A percentile compares a stretch with the other conserved stretches of the same genome.
These are phyloP conservation scores for Microplitis demolitor DNA, from an alignment of 1,140 invertebrate species.

Conservation along the genomic window DNA sequence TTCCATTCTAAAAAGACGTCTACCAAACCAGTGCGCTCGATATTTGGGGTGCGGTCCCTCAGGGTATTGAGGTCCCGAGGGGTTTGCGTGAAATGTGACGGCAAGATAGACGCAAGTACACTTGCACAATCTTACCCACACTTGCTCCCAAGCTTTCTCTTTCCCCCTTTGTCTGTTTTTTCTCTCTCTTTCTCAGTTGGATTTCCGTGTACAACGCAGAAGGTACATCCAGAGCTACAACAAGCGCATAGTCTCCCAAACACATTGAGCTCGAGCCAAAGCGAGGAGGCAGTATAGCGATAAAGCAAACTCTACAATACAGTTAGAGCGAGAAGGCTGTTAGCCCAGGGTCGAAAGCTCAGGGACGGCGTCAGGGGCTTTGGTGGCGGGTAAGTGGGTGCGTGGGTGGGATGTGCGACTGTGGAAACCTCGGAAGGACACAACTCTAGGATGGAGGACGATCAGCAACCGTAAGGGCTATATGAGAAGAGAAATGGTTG, in stretches of 20 bases:
- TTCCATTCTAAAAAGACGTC: conserved; percentile 9
- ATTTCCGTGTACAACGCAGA: too few relatives aligned
- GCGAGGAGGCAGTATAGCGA: conserved; percentile 11
- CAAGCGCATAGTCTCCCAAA: too few relatives aligned
- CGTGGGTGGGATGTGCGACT: conserved; percentile 14
- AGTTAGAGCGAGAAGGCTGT: conserved; percentile 15
- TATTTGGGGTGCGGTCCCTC: conserved; percentile 59
- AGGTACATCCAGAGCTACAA: too few relatives aligned
- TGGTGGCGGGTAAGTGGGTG: conserved; percentile 20
- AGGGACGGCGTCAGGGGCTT: too few relatives aligned
- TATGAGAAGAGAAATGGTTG: conserved; percentile 9
- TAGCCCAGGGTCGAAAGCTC: conserved; percentile 25
- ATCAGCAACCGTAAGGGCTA: conserved; percentile 1
- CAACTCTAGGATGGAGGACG: conserved; percentile 21
- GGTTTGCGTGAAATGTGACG: conserved; percentile 46
- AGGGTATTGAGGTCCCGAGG: conserved; percentile 48
- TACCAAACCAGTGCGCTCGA: conserved; percentile 39
- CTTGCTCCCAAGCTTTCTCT: too few relatives aligned
- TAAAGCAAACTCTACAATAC: conserved; percentile 14
- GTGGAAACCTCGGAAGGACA: conserved; percentile 19
- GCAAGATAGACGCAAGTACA: neutral
- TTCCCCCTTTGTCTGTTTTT: too few relatives aligned
- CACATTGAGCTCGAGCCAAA: neutral
- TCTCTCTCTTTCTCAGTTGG: too few relatives aligned
- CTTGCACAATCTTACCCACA: too few relatives aligned